phyloP scores from a whole-genome alignment of 2,888 invertebrate species.

The Tenthredo scrophulariae region DNA sequence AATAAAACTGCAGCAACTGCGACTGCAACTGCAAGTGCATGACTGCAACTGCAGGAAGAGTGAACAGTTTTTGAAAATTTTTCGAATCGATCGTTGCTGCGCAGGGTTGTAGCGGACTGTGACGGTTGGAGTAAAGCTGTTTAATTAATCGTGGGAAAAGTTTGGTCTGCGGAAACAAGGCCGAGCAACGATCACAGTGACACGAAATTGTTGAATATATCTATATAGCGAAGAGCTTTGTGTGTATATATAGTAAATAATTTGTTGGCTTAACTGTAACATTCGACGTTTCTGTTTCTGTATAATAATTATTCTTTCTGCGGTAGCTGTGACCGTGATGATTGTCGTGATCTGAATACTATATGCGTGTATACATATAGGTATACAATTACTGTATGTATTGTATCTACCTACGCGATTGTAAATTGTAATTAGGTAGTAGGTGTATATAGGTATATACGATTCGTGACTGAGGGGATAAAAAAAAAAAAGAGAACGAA shows the following conservation, averaged over 20 bases:
- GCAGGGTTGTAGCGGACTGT: neutral
- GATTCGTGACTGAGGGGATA: constrained; percentile 9
- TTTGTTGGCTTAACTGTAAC: constrained; percentile 4
- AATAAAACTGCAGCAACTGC: neutral
- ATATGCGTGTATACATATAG: neutral
- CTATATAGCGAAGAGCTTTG: neutral
- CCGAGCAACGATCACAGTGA: neutral
- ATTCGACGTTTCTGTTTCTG: neutral
- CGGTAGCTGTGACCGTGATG: constrained; percentile 12
- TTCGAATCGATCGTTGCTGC: neutral
- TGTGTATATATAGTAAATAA: neutral
- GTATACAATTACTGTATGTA: neutral
- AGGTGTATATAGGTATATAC: neutral
- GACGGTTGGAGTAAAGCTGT: neutral
- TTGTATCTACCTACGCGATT: neutral
- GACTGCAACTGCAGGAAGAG: neutral
- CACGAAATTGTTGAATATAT: neutral
- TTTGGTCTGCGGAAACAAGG: neutral
- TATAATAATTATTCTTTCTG: neutral
- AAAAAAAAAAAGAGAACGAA: neutral
- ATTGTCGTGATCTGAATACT: constrained; percentile 5
- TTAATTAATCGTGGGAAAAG: constrained; percentile 15
- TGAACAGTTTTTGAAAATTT: neutral
- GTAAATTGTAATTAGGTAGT: constrained; percentile 2
- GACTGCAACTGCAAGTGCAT: neutral